Base-by-base conservation (phyloP, 1,140 invertebrate genomes). In the Planococcus citri region DNA sequence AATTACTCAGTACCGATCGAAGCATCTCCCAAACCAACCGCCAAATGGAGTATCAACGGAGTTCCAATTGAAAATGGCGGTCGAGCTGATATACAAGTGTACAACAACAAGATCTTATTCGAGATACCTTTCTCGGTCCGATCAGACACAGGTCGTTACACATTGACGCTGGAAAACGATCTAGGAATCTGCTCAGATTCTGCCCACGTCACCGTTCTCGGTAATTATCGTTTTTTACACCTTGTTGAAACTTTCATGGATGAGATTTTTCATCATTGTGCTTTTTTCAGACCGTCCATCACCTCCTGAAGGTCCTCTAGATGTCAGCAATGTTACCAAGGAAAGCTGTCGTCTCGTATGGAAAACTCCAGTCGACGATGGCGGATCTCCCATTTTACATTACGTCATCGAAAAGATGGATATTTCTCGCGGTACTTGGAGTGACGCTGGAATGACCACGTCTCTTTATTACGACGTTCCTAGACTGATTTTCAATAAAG, bases 391-490 rank as follows among this genome's bases (percentile, higher is more conserved):
- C 14, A 95, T 97, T 75, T 80, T 94, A n/a, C 94, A 97, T 77
- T 99, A 98, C 76, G 82, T 97, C 29, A 86, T 98, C 70, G 95
- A 99, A 78, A 98, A 98, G 80, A 97, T 97, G 92, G 96, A 98
- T 76, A 83, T 94, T 0, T 88, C 91, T 1, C 84, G 94, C 72
- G 95, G 94, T 69, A 94, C 92, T 1, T 98, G 96, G 97, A 88
- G 91, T 20, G 92, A 95, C 78, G 93, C 91, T 74, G 91, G 91
- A 38, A 92, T 91, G 87, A 88, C 89, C 72, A 90, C 86, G 71
- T 84, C 86, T 72, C 84, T 93, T 2, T 89, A 86, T 25, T 89
- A 91, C 74, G 88, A 95, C 76, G 89, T 97, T 0, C 87, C 83
- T 9, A 84, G 91, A 74, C 81, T 99, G 9, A 86, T 94, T 41